Base-by-base conservation (phyloP, 2,113 vertebrate species). In the Setophaga coronata region DNA sequence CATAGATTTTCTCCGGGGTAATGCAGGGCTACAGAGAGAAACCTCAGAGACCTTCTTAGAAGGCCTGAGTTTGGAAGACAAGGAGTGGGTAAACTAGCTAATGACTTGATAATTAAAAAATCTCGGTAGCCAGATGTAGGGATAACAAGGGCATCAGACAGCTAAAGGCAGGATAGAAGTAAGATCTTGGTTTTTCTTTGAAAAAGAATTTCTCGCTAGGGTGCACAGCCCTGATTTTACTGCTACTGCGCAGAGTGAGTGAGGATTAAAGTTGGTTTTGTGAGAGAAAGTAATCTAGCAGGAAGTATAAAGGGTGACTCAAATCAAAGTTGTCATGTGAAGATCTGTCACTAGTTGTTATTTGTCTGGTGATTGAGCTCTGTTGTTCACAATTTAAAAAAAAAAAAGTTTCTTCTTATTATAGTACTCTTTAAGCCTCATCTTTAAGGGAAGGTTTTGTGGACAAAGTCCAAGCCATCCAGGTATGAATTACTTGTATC, bases 221-320 rank as follows among this genome's bases (percentile, higher is more conserved):
- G 26, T 40, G n/a, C 38, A 34, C 28, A 90, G 24, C 42, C 45
- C 65, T 54, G 31, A 69, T 73, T 83, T 81, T 40, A 34, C 28
- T 80, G 61, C 36, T 61, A 1, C 34, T 29, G 53, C 0, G 0
- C 42, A 34, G 67, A 48, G 36, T 4, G 9, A n/a, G 7, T 11
- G 9, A 18, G 25, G 7, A 26, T 11, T 67, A 40, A 62, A 50
- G 26, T 16, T n/a, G 16, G 5, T 61, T 81, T 50, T 62, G 26
- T 66, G 70, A 40, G 33, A 67, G 47, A 90, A 91, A 87, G 72
- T 72, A 34, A 53, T 31, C 47, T 28, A 70, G 53, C 66, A 73
- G 62, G 65, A 95, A 77, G 40, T 65, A 36, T 5, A 12, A 72
- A 25, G 31, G 61, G n/a, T 80, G 45, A 86, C 65, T 73, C 50